A percentile compares a stretch with the other conserved stretches of the same genome.
These are phyloP conservation scores for Amphipoea lucens DNA, from an alignment of 2,888 invertebrate genomes.

Conservation along the genomic window DNA sequence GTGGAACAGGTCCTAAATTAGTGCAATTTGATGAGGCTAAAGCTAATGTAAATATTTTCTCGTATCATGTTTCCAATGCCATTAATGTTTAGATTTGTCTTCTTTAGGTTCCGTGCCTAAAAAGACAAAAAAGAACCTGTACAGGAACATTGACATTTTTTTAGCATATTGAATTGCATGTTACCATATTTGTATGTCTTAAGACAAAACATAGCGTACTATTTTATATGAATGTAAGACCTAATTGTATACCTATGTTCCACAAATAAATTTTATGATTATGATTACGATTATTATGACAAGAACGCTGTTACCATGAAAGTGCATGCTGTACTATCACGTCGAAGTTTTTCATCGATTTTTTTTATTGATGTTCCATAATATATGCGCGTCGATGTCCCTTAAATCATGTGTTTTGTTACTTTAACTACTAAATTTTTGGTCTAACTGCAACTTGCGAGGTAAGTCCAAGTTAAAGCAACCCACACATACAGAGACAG, in stretches of 20 bases:
- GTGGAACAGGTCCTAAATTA: conserved; percentile 36
- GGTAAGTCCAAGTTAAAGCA: conserved; percentile 15
- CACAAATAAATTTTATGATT: no score
- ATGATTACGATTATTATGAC: no score
- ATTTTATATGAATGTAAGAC: no score
- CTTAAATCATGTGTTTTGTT: not conserved
- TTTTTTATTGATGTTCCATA: not conserved
- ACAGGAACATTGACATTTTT: no score
- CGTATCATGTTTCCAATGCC: not conserved
- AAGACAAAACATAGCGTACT: no score
- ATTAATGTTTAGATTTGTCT: conserved; percentile 13
- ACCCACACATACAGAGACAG: conserved; percentile 37
- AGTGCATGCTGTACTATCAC: not conserved
- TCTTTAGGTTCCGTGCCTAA: not conserved
- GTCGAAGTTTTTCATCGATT: not conserved
- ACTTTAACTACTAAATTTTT: not conserved
- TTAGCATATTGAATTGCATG: no score
- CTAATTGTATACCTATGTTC: no score
- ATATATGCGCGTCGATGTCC: not conserved
- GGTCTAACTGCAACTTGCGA: conserved; percentile 12
- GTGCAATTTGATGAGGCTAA: conserved; percentile 37
- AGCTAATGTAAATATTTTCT: conserved; percentile 21
- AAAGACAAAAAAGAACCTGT: not conserved
- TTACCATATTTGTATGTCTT: no score
- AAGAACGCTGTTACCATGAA: not conserved